Evolutionary conservation across 1,140 invertebrate species (phyloP).

Genomic region (Bathynomus jamesi): DNA sequence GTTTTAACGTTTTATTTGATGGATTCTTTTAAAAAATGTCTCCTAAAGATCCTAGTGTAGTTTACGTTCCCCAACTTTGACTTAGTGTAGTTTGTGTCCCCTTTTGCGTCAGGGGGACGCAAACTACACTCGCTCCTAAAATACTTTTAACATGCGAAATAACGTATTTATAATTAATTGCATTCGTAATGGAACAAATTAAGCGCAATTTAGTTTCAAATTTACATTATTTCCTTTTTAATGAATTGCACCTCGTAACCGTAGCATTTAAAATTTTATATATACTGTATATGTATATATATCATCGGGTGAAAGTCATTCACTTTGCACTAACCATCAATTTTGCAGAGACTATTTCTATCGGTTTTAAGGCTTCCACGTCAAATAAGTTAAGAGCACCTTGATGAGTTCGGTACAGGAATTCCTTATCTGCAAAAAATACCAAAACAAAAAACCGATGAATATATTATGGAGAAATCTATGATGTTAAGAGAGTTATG

Average conservation of each 20-base stretch:
- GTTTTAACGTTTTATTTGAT: too few species aligned
- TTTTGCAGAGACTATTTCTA: slow-evolving; percentile 16
- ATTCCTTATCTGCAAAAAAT: slow-evolving; percentile 39
- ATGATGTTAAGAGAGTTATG: too few species aligned
- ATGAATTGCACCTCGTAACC: too few species aligned
- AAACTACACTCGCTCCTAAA: too few species aligned
- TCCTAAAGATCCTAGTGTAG: too few species aligned
- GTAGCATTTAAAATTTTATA: not conserved
- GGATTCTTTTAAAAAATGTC: too few species aligned
- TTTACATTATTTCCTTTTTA: not conserved
- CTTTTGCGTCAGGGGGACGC: too few species aligned
- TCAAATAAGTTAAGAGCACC: slow-evolving; percentile 35
- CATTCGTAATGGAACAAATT: not conserved
- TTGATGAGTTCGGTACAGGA: slow-evolving; percentile 30
- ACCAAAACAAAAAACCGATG: too few species aligned
- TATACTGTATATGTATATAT: not conserved
- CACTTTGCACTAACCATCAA: slow-evolving; percentile 32
- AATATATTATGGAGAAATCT: too few species aligned
- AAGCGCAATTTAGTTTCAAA: not conserved
- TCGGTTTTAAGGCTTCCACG: slow-evolving; percentile 16
- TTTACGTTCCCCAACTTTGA: too few species aligned
- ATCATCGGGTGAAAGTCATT: not conserved
- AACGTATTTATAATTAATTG: not conserved
- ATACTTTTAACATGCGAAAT: not conserved
- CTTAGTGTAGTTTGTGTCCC: too few species aligned